Percentiles rank a stretch among this genome's conserved stretches.
Evolutionary conservation across 35 echinoderm and acorn worm species (phyloP).

Genomic region (Stichopus chloronotus): DNA sequence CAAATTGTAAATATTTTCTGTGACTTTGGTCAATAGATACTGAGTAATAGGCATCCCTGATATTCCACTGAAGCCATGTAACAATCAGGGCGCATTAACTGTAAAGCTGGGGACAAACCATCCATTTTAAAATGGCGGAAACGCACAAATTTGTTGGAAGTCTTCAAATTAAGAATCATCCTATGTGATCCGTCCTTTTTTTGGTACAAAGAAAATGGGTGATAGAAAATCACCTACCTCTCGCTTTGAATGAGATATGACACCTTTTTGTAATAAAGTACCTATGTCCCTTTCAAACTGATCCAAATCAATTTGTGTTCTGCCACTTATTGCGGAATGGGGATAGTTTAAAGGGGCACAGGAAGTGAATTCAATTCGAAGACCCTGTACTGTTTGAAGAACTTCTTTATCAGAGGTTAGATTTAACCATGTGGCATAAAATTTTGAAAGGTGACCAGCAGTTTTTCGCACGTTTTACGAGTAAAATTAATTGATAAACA

Average conservation of each 20-base stretch:
- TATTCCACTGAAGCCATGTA: constrained; percentile 42
- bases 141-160: constrained; percentile 2
- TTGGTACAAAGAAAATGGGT: constrained; percentile 41
- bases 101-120: background rate
- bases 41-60: constrained; percentile 45
- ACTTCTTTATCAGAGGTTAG: background rate
- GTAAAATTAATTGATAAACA: background rate
- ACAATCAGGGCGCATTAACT: constrained; percentile 10
- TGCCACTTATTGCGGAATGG: background rate
- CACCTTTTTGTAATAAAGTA: background rate
- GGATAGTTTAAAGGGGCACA: background rate
- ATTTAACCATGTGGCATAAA: background rate
- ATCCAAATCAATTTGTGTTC: background rate
- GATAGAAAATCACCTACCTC: constrained; percentile 39
- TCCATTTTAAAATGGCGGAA: constrained; percentile 53
- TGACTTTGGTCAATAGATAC: constrained; percentile 33
- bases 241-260: background rate
- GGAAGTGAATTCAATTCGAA: background rate
- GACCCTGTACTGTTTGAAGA: background rate
- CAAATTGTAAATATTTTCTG: constrained; percentile 40
- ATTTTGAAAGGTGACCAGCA: background rate
- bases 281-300: background rate
- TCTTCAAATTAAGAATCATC: background rate
- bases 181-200: background rate
- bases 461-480: background rate